These are phyloP conservation scores for Todiramphus saurophagus DNA, from an alignment of 2,113 vertebrate genomes.

Conservation along the genomic window DNA sequence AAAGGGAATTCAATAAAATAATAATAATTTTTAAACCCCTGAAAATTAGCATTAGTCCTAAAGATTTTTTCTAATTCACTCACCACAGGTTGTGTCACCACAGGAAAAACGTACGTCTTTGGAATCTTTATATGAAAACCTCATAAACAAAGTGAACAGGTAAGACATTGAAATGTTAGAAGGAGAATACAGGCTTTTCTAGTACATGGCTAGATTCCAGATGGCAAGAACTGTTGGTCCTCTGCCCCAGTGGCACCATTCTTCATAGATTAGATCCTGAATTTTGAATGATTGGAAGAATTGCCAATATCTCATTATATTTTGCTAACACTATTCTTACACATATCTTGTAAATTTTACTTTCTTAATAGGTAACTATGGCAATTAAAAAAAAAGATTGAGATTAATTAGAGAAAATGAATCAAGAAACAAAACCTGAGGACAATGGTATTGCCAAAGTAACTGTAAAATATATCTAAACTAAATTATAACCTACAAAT, in stretches of 20 bases:
- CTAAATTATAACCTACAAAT: slow-evolving; percentile 52
- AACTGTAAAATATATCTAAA: slow-evolving; percentile 19
- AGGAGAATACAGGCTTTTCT: not conserved
- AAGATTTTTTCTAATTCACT: not conserved
- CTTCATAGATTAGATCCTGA: not conserved
- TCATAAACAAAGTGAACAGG: not conserved
- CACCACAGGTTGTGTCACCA: not conserved
- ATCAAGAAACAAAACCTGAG: slow-evolving; percentile 6
- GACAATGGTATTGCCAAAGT: not conserved
- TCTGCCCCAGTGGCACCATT: not conserved
- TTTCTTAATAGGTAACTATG: not conserved
- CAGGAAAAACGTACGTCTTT: not conserved
- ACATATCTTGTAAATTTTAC: not conserved
- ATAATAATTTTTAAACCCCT: not conserved
- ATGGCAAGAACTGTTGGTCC: not conserved
- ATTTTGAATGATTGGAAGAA: not conserved
- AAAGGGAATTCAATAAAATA: not conserved
- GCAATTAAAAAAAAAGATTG: not conserved
- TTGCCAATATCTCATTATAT: not conserved
- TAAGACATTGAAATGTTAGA: not conserved
- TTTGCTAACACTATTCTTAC: not conserved
- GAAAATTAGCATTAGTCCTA: not conserved
- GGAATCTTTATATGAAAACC: not conserved
- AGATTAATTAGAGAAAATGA: not conserved
- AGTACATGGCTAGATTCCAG: not conserved